These are phyloP conservation scores for Dryocosmus kuriphilus DNA, from an alignment of 2,888 invertebrate genomes.

Conservation along the genomic window DNA sequence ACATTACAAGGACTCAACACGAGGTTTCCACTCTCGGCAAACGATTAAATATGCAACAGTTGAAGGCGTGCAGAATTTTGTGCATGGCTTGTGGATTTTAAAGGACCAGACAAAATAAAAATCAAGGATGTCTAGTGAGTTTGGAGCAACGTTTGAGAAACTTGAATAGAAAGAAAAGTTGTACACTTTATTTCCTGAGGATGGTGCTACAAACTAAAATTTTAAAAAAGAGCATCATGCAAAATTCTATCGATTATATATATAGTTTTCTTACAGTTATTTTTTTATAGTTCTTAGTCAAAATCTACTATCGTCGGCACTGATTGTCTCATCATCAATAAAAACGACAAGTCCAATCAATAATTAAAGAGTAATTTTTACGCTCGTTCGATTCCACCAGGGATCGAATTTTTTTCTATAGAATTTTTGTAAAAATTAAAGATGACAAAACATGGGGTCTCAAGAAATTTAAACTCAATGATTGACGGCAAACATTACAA, in stretches of 20 bases:
- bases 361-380: slow-evolving; percentile 54
- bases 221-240: slow-evolving; percentile 70
- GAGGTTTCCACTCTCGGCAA: slow-evolving; percentile 35
- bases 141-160: slow-evolving; percentile 39
- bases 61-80: background rate
- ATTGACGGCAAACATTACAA: background rate
- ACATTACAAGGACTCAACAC: slow-evolving; percentile 60
- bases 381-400: slow-evolving; percentile 58
- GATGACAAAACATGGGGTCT: slow-evolving; percentile 40
- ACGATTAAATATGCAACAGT: background rate
- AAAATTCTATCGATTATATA: slow-evolving; percentile 68
- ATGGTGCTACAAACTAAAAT: slow-evolving; percentile 72
- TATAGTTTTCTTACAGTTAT: too few relatives aligned
- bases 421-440: slow-evolving; percentile 40
- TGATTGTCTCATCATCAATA: slow-evolving; percentile 31
- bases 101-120: slow-evolving; percentile 49
- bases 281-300: too few relatives aligned
- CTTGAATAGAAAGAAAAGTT: slow-evolving; percentile 66
- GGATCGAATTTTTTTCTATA: slow-evolving; percentile 54
- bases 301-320: too few relatives aligned
- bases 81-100: background rate
- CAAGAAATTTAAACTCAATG: slow-evolving; percentile 23
- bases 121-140: slow-evolving; percentile 44
- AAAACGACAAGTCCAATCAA: slow-evolving; percentile 55
- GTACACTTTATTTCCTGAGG: slow-evolving; percentile 68